phyloP scores from a whole-genome alignment of 2,888 invertebrate genomes.

The Sthenelais limicola region DNA sequence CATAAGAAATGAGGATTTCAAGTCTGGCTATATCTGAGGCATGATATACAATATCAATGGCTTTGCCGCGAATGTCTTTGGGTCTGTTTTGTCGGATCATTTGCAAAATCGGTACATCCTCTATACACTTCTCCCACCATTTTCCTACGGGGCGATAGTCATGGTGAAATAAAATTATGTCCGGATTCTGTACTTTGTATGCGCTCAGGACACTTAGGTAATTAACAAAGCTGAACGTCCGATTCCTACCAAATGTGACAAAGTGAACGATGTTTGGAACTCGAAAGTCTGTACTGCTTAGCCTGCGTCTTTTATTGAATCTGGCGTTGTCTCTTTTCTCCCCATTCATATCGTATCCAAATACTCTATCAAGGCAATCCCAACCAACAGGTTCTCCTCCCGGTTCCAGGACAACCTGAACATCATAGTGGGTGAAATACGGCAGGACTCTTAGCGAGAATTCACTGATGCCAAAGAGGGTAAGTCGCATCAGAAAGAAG shows the following conservation, averaged over 20 bases:
- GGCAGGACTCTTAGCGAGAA: too few relatives aligned
- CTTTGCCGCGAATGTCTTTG: slow-evolving; percentile 12
- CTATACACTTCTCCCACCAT: slow-evolving; percentile 52
- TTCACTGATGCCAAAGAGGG: too few relatives aligned
- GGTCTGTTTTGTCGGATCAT: slow-evolving; percentile 46
- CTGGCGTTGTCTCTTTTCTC: too few relatives aligned
- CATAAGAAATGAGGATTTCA: slow-evolving; percentile 17
- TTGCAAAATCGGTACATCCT: slow-evolving; percentile 40
- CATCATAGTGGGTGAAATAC: neutral
- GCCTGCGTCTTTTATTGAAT: neutral
- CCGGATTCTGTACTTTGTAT: slow-evolving; percentile 50
- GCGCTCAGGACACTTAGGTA: slow-evolving; percentile 53
- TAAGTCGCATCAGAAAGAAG: too few relatives aligned
- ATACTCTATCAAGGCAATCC: too few relatives aligned
- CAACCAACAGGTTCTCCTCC: too few relatives aligned
- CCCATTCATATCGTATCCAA: too few relatives aligned
- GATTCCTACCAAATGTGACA: slow-evolving; percentile 49
- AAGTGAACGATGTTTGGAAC: slow-evolving; percentile 56
- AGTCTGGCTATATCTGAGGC: slow-evolving; percentile 30
- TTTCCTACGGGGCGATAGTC: slow-evolving; percentile 50
- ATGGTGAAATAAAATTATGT: slow-evolving; percentile 50
- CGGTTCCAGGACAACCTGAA: neutral
- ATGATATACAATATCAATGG: slow-evolving; percentile 11
- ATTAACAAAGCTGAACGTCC: slow-evolving; percentile 49
- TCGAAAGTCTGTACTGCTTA: neutral